Percentiles rank a stretch among this genome's conserved stretches.
phyloP scores from a whole-genome alignment of 2,797 vertebrate species.

The Glyptemys insculpta region DNA sequence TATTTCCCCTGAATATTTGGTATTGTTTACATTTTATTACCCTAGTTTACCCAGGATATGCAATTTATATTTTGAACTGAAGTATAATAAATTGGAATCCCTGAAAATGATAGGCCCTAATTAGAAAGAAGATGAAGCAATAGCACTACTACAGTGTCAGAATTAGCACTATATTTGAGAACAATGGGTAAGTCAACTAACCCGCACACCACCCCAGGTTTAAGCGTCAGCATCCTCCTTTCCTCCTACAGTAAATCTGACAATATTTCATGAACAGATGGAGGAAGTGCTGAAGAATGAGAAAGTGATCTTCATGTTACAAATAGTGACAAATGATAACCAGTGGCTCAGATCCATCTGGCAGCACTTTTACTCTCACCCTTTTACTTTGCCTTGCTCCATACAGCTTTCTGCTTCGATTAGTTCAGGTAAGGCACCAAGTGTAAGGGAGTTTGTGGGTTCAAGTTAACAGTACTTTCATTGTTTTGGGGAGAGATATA shows the following conservation, averaged over 20 bases:
- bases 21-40: not conserved
- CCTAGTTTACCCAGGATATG: not conserved
- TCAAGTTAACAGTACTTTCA: rapidly evolving
- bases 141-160: not conserved
- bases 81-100: not conserved
- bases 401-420: not conserved
- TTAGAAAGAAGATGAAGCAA: not conserved
- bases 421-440: not conserved
- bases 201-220: not conserved
- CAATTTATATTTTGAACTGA: not conserved
- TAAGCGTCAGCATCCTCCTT: not conserved
- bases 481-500: not conserved
- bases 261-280: rapidly evolving
- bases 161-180: not conserved
- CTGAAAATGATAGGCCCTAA: not conserved
- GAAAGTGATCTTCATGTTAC: not conserved
- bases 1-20: not conserved
- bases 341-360: not conserved
- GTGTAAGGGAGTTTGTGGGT: rapidly evolving
- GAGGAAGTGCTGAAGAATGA: not conserved
- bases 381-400: not conserved
- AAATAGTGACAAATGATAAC: not conserved
- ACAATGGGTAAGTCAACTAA: not conserved
- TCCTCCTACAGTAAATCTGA: not conserved
- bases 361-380: not conserved